Evolutionary conservation across 2,888 invertebrate species (phyloP), one percentile per base, ranked within the genome.

Genomic region (Rhodophaea formosa): DNA sequence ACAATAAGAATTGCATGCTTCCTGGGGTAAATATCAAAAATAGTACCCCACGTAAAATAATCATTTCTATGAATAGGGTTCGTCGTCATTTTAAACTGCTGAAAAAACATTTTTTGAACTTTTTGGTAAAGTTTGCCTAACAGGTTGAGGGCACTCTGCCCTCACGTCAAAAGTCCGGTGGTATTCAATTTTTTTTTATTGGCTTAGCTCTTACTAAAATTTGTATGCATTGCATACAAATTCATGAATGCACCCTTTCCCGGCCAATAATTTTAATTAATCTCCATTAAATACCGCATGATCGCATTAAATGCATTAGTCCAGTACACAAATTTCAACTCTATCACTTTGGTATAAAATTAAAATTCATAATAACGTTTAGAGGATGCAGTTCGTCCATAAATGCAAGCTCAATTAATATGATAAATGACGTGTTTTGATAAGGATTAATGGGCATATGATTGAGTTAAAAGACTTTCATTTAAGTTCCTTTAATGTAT

Each of bases 381-480:
- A 12, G 3, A 23, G 8, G 17, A 10, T 46, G 46, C 46, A 46
- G 46, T 39, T 39, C 3, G n/a, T 23, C 17, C 39, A 39, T 52
- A 52, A 52, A 52, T 35, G n/a, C 16, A 23, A 54, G 62, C 61
- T 17, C 42, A 57, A 54, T 65, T 55, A 53, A 30, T n/a, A 47
- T 61, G 65, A 68, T 63, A 56, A 56, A 68, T 60, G 43, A 17
- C 6, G 49, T 53, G 55, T 64, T 68, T 65, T 55, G 46, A 55
- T 55, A 35, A 60, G 53, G 54, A 62, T 61, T 61, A 62, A 66
- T 68, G 60, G 58, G 8, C 53, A 12, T 53, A 46, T 57, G 55
- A 57, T 53, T 59, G 35, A 59, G 60, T 59, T 60, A 63, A 66
- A 65, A 59, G 61, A 61, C 56, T 54, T 30, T n/a, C 47, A 14